Evolutionary conservation across 2,888 invertebrate genomes (phyloP).

Genomic region (Epinotia bilunana): DNA sequence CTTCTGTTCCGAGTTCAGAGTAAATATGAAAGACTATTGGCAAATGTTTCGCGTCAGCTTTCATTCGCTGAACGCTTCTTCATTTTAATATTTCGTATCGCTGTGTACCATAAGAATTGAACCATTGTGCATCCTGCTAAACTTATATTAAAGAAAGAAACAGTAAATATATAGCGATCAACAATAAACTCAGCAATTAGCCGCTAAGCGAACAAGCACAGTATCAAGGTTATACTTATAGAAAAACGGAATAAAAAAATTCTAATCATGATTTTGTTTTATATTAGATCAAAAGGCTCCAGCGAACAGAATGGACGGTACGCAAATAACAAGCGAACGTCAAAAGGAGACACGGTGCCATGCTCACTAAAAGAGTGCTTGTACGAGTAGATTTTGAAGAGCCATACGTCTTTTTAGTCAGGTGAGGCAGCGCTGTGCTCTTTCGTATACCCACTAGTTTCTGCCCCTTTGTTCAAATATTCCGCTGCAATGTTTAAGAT

Average conservation of each 20-base stretch:
- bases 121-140: background rate
- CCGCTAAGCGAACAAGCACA: background rate
- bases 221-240: too few relatives aligned
- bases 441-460: slow-evolving; percentile 7
- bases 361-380: slow-evolving; percentile 29
- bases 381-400: slow-evolving; percentile 7
- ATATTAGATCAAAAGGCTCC: slow-evolving; percentile 49
- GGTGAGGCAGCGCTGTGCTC: background rate
- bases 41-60: background rate
- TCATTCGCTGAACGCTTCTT: background rate
- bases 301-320: slow-evolving; percentile 51
- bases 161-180: background rate
- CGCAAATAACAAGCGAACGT: slow-evolving; percentile 53
- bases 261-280: slow-evolving; percentile 44
- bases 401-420: slow-evolving; percentile 5
- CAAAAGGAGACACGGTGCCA: slow-evolving; percentile 50
- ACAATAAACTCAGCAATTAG: background rate
- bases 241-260: background rate
- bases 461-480: slow-evolving; percentile 15
- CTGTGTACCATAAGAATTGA: background rate
- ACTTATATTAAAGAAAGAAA: background rate
- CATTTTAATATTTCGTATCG: background rate
- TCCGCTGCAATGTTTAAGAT: slow-evolving; percentile 9
- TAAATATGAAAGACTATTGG: slow-evolving; percentile 5
- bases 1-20: slow-evolving; percentile 1